Percentiles rank a stretch among this genome's conserved stretches.
Evolutionary conservation across 2,797 vertebrate genomes (phyloP).

Genomic region (Coilia nasus): DNA sequence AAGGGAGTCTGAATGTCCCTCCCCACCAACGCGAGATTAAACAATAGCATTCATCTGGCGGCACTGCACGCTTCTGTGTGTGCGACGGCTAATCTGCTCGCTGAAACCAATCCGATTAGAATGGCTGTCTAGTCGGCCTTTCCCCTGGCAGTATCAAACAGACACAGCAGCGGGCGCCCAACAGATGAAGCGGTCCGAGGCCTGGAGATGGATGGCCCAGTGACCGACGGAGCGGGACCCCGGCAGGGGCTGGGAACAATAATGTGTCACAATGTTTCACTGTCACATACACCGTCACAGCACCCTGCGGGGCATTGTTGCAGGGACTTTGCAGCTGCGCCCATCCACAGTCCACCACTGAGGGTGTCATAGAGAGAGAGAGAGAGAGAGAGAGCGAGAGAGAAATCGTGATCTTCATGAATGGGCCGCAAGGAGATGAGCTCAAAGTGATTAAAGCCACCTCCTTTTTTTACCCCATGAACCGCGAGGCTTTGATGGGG

Average conservation of each 20-base stretch:
- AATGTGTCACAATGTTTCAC: conserved; percentile 40
- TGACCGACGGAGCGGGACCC: not conserved
- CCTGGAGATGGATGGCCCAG: conserved; percentile 15
- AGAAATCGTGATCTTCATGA: not conserved
- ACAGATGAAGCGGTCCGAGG: conserved; percentile 35
- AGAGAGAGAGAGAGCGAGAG: not conserved
- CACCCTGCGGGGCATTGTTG: conserved; percentile 9
- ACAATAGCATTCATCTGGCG: conserved; percentile 47
- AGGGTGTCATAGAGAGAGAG: not conserved
- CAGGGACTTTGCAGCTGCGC: not conserved
- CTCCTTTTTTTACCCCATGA: conserved; percentile 36
- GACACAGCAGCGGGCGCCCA: conserved; percentile 26
- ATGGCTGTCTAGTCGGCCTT: conserved; percentile 47
- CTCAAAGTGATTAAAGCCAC: conserved; percentile 41
- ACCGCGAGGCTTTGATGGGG: conserved; percentile 52
- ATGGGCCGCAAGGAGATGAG: not conserved
- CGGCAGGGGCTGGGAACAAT: conserved; percentile 29
- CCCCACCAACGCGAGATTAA: conserved; percentile 38
- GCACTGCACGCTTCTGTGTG: conserved; percentile 42
- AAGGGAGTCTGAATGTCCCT: conserved; percentile 28
- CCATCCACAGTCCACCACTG: not conserved
- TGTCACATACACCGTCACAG: conserved; percentile 27
- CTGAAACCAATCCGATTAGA: conserved; percentile 54
- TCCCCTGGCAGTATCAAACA: conserved; percentile 34
- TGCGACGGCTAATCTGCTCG: conserved; percentile 49